Evolutionary conservation across 2,113 vertebrate genomes (phyloP), one percentile per base, ranked within the genome.

Genomic region (Chaetops frenatus): DNA sequence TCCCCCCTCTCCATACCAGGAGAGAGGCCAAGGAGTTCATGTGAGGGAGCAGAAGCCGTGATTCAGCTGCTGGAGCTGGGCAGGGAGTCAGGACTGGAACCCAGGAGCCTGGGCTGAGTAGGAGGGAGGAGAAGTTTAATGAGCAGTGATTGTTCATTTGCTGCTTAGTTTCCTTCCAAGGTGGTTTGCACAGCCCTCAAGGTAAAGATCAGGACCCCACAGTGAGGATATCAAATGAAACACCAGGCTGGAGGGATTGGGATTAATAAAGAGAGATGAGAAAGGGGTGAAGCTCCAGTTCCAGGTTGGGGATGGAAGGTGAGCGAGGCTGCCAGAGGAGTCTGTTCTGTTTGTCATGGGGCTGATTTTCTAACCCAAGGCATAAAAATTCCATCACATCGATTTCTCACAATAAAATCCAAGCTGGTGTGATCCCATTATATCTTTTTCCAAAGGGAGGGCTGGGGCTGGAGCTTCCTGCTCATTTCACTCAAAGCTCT

Each of bases 121-220:
- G 96, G 95, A 95, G 95, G 94, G 57, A 94, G 91, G 48, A 58
- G 25, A 92, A 84, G 65, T 92, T 88, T 92, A 88, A 74, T 65
- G 91, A 97, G 81, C 81, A 36, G 28, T 44, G 94, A 79, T 81
- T 93, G 95, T 70, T 94, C 91, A 90, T 61, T 96, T 94, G 94
- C 91, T 65, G 86, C 88, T 90, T 10, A 6, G 10, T 53, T 83
- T 70, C 45, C 60, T 78, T 88, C 56, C 57, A 33, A 64, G 69
- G 81, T 60, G 69, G 48, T 64, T 92, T 78, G 71, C 48, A 40
- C 44, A 71, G 90, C 58, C 74, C 33, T 82, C 19, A 35, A 56
- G 6, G 2, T 15, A 19, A 38, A 70, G 88, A 61, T 66, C 83
- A 38, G 31, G 58, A 58, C 44, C 72, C 44, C 47, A 56, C 38